Evolutionary conservation across 2,797 vertebrate genomes (phyloP), one percentile per base, ranked within the genome.

Genomic region (Sternotherus odoratus): DNA sequence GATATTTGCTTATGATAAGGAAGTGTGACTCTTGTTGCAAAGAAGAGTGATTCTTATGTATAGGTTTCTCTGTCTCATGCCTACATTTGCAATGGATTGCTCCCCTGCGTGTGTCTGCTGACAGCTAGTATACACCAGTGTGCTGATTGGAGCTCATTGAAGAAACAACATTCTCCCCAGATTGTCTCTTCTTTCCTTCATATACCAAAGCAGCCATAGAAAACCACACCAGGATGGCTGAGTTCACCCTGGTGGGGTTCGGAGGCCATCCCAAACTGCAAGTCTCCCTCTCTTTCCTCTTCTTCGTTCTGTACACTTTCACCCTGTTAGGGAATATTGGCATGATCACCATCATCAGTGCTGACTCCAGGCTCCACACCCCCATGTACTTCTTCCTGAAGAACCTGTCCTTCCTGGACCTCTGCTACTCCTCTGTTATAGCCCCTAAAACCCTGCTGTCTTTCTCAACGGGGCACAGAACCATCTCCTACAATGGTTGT

Each of bases 331-430:
- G 96, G 15, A 98, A 98, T 19, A 1, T 82, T 49, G 96, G 93
- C 56, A 96, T 97, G 30, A 94, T 96, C 1, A 7, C 96, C 57
- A 26, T 90, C 75, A 95, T 96, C 36, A 91, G 79, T 36, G 79
- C 2, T 26, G 95, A 96, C 75, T 60, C 89, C 63, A 88, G 8
- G 30, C 95, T 97, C n/a, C 97, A 93, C 72, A 96, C 84, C 1
- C 96, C 96, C 5, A 97, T 97, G 96, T 98, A 98, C 57, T 96
- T 95, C 39, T 96, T 97, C 89, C 87, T 94, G 1, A 85, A 91
- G 83, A 96, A 94, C 4, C 9, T 96, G 57, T 91, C 97, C 13
- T 8, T 92, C 21, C 9, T 96, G 54, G 97, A 97, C 63, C 90
- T 94, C 43, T 95, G 93, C 4, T 96, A 87, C 5, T 96, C 95